Percentiles rank a stretch among this genome's conserved stretches.
These are phyloP conservation scores for Urosaurus nigricauda DNA, from an alignment of 2,797 vertebrate species.

Conservation along the genomic window DNA sequence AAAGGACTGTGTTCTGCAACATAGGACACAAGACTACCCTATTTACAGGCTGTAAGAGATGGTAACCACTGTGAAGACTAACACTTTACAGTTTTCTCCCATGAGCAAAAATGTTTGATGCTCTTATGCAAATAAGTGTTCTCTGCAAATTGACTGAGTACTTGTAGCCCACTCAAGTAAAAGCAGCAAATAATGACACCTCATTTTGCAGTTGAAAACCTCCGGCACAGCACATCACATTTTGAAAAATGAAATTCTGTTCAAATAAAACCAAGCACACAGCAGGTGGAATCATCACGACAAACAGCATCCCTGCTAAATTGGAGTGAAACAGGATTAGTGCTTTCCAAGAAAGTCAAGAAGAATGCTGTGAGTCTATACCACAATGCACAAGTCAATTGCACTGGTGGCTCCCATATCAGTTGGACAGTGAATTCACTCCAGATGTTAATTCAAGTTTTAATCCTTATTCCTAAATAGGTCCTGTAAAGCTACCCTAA, in stretches of 20 bases:
- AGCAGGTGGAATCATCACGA: background rate
- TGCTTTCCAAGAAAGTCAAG: constrained; percentile 32
- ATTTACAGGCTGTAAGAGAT: background rate
- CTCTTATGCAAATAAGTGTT: constrained; percentile 15
- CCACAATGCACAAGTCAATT: background rate
- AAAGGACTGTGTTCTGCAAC: background rate
- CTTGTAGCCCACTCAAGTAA: constrained; percentile 42
- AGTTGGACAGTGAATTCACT: too few relatives aligned
- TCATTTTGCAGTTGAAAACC: background rate
- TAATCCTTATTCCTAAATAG: too few relatives aligned
- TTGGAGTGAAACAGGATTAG: background rate
- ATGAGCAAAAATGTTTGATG: constrained; percentile 44
- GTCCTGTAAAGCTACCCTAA: too few relatives aligned
- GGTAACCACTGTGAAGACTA: constrained; percentile 19
- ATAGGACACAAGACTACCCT: background rate
- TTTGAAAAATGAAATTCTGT: constrained; percentile 37
- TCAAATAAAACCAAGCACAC: constrained; percentile 23
- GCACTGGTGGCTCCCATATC: too few relatives aligned
- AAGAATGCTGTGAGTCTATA: constrained; percentile 23
- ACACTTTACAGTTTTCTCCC: constrained; percentile 41
- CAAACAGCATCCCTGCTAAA: constrained; percentile 22
- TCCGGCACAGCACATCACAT: background rate
- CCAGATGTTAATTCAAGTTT: too few relatives aligned
- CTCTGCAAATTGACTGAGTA: background rate
- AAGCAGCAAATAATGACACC: background rate